Evolutionary conservation across 2,113 vertebrate species (phyloP).

Genomic region (Epinephelus fuscoguttatus): DNA sequence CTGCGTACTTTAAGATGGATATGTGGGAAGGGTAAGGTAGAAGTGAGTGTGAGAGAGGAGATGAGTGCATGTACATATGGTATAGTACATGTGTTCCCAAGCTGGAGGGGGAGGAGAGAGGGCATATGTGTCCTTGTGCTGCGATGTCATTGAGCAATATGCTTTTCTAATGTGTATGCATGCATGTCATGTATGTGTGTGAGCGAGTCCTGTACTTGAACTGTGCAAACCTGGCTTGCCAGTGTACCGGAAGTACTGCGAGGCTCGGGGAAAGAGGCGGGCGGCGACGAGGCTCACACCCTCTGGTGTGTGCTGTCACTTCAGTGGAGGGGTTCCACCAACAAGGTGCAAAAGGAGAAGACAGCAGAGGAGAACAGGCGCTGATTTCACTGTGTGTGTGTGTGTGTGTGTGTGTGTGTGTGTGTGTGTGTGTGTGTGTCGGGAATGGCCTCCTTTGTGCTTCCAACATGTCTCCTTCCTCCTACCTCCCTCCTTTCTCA

Average conservation of each 20-base stretch:
- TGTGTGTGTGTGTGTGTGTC: slow-evolving; percentile 14
- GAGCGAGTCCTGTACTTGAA: slow-evolving; percentile 33
- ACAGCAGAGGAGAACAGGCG: slow-evolving; percentile 61
- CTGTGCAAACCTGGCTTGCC: slow-evolving; percentile 27
- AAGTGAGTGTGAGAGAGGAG: slow-evolving; percentile 11
- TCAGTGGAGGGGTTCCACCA: slow-evolving; percentile 60
- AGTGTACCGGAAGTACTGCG: slow-evolving; percentile 30
- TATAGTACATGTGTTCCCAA: neutral
- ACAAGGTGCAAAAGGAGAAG: slow-evolving; percentile 70
- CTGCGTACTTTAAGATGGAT: slow-evolving; percentile 3
- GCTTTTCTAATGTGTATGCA: slow-evolving; percentile 28
- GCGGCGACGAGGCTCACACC: slow-evolving; percentile 47
- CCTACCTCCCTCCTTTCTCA: neutral
- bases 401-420: neutral
- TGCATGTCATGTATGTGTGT: slow-evolving; percentile 25
- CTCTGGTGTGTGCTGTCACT: slow-evolving; percentile 77
- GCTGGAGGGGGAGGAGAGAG: slow-evolving; percentile 34
- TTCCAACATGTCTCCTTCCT: slow-evolving; percentile 20
- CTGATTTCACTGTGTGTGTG: slow-evolving; percentile 15
- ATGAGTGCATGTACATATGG: slow-evolving; percentile 36
- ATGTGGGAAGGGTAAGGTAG: slow-evolving; percentile 17
- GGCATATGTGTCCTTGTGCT: neutral
- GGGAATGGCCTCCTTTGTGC: neutral
- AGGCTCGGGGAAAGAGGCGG: slow-evolving; percentile 8
- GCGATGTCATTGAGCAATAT: slow-evolving; percentile 7